These are phyloP conservation scores for Tanytarsus gracilentus DNA, from an alignment of 2,888 invertebrate genomes.

Conservation along the genomic window DNA sequence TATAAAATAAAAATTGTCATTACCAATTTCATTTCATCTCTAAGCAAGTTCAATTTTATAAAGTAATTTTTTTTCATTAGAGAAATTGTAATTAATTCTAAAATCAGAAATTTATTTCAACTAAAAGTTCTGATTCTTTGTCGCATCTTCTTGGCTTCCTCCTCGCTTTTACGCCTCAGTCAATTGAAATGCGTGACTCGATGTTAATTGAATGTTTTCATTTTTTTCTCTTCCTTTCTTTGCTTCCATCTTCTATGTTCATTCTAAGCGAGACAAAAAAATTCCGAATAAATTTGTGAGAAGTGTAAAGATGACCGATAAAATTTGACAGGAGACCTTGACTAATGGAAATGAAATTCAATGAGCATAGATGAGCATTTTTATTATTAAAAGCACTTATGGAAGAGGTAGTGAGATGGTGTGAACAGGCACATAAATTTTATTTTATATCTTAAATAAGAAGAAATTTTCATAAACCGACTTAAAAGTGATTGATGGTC, in stretches of 20 bases:
- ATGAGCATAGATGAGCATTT: slow-evolving; percentile 6
- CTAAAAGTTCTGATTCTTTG: not conserved
- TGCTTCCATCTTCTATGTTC: not conserved
- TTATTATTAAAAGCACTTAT: slow-evolving; percentile 2
- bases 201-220: slow-evolving; percentile 27
- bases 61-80: too few relatives aligned
- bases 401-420: too few relatives aligned
- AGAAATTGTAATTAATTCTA: too few relatives aligned
- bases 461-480: too few relatives aligned
- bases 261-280: not conserved
- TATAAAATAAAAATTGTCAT: too few relatives aligned
- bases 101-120: not conserved
- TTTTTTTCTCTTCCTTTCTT: not conserved
- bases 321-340: slow-evolving; percentile 24
- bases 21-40: too few relatives aligned
- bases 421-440: too few relatives aligned
- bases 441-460: too few relatives aligned
- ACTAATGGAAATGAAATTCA: slow-evolving; percentile 26
- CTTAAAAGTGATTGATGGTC: slow-evolving; percentile 12
- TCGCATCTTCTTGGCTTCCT: not conserved
- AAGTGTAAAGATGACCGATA: slow-evolving; percentile 22
- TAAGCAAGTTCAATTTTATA: too few relatives aligned
- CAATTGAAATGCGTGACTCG: slow-evolving; percentile 25
- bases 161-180: not conserved
- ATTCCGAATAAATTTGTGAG: not conserved